A percentile compares a stretch with the other conserved stretches of the same genome.
These are phyloP conservation scores for Callionymus lyra DNA, from an alignment of 2,113 vertebrate species.

Conservation along the genomic window DNA sequence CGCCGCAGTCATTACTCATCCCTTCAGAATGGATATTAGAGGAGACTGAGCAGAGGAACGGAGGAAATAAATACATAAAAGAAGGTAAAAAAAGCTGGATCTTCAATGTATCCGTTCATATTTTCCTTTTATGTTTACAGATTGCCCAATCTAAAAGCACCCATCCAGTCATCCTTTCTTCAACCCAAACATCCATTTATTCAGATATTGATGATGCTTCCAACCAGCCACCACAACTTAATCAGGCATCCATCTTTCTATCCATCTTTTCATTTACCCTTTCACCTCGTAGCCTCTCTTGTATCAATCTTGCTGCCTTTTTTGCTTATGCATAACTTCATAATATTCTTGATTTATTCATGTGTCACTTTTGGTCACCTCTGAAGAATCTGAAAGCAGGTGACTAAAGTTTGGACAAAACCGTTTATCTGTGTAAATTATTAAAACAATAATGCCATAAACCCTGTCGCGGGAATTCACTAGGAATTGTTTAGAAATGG, in stretches of 20 bases:
- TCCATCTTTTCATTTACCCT: conserved; percentile 42
- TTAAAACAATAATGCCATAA: no score
- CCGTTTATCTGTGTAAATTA: no score
- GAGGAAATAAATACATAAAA: conserved; percentile 15
- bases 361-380: no score
- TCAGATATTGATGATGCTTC: conserved; percentile 21
- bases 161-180: no score
- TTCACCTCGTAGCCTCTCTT: conserved; percentile 23
- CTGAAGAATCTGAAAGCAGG: no score
- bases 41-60: conserved; percentile 9
- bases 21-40: conserved; percentile 34
- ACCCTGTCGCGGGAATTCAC: no score
- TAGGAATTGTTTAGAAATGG: no score
- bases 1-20: conserved; percentile 55
- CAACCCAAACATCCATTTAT: no score
- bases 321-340: not conserved
- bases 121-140: conserved; percentile 11
- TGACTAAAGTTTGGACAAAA: no score
- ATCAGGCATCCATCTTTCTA: conserved; percentile 39
- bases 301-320: conserved; percentile 29
- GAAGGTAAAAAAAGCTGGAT: conserved; percentile 22
- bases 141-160: no score
- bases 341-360: no score
- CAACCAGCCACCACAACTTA: conserved; percentile 44
- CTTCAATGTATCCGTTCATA: conserved; percentile 41